Evolutionary conservation across 2,797 vertebrate species (phyloP), one percentile per base, ranked within the genome.

Genomic region (Gymnocypris eckloni): DNA sequence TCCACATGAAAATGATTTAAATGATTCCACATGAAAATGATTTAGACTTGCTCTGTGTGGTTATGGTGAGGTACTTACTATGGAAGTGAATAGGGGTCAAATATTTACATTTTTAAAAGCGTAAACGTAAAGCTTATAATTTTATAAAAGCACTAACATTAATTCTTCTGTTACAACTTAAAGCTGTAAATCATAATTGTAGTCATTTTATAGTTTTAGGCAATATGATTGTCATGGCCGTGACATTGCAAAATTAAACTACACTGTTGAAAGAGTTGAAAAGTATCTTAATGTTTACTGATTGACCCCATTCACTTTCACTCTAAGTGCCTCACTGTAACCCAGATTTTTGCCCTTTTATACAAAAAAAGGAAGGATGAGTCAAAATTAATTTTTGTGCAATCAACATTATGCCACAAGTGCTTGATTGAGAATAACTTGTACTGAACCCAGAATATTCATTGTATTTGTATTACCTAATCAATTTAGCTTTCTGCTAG

Each of bases 401-500:
- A 50, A 28, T 75, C 6, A 72, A 25, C 41, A 72, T 9, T n/a
- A 45, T 8, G 12, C 3, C 22, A 4, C 22, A 45, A n/a, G 71
- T 28, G n/a, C 45, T 67, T 67, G 15, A 37, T 9, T 67, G 3
- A 67, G 33, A 7, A 54, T 37, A 54, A 37, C 73, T 33, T 52
- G 48, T 11, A 7, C 50, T 76, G 28, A 76, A 76, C 18, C 73
- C 28, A 76, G 16, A 50, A 75, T 75, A 75, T 50, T 81, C 4
- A 6, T 39, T 7, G 22, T 66, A 66, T 16, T 4, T 0, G 45
- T 33, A n/a, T 37, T 81, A 33, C 48, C 15, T n/a, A 22, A 12
- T 72, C 0, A 59, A 25, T 56, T 10, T 43, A 59, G 37, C 6
- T 28, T 70, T 15, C 4, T 28, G 25, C 25, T 28, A 28, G 25